Conservation (phyloP, 2,797 vertebrate species). For the Arremon brunneinucha region DNA sequence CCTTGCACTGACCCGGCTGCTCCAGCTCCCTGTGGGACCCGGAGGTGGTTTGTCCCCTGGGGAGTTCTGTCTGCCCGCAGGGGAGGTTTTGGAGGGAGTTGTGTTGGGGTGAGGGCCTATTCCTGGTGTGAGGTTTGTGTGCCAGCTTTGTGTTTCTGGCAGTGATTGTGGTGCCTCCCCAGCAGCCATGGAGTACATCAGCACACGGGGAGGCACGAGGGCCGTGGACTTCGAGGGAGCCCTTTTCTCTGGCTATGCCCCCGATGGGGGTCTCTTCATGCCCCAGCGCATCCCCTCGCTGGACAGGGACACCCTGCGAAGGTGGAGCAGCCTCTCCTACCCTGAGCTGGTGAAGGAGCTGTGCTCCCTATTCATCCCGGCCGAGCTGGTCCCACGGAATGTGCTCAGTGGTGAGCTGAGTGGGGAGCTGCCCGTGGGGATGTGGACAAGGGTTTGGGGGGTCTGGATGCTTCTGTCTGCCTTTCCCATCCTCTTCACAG, state of each 20-base stretch:
- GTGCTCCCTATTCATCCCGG: conserved; percentile 80
- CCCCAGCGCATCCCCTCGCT: conserved; percentile 81
- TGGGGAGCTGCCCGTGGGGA: fast-evolving
- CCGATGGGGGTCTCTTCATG: conserved; percentile 91
- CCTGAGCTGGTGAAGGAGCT: conserved; percentile 84
- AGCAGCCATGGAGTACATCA: conserved; percentile 84
- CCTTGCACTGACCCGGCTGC: fast-evolving
- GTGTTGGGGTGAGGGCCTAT: background rate
- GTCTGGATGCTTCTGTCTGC: background rate
- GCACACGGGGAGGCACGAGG: conserved; percentile 80
- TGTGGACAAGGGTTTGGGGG: fast-evolving
- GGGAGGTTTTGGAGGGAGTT: background rate
- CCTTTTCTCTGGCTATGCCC: conserved; percentile 87
- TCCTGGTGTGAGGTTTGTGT: background rate
- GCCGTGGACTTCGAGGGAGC: conserved; percentile 80
- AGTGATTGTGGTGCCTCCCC: background rate
- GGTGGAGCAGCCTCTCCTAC: conserved; percentile 83
- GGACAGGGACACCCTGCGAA: conserved; percentile 66
- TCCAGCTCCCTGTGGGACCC: background rate
- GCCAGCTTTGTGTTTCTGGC: background rate
- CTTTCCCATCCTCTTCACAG: fast-evolving
- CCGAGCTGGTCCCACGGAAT: conserved; percentile 73
- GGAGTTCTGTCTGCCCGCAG: background rate
- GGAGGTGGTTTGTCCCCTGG: background rate
- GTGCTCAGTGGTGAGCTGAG: conserved; percentile 78